Evolutionary conservation across 2,113 vertebrate genomes (phyloP), one percentile per base, ranked within the genome.

Genomic region (Alces alces): DNA sequence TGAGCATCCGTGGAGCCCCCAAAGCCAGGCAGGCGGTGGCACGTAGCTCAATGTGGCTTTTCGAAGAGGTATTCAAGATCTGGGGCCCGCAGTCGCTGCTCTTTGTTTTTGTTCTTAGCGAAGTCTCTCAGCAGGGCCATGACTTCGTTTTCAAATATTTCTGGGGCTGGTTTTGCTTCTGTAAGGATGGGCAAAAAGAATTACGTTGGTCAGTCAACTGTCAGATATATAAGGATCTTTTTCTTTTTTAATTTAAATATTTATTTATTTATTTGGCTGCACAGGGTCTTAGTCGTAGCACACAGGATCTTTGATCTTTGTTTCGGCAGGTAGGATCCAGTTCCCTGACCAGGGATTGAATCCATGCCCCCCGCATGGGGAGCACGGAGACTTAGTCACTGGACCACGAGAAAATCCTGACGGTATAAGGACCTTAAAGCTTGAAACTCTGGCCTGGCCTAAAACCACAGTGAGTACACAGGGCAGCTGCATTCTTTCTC

Each of bases 121-220:
- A 99, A 99, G 36, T 99, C 99, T 96, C 99, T 99, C 89, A 99
- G 98, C 99, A 99, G 97, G 28, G 99, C 98, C 99, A 99, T 97
- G 70, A 99, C 98, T 3, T 99, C 99, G 0, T 97, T 99, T 82
- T 99, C 98, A 4, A 99, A 99, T 54, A 98, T 98, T 0, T 96
- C 97, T 0, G 99, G 99, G 0, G 98, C 55, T 0, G 99, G 99
- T 95, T 99, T 99, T 0, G 98, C 98, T 93, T 98, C 99, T 99
- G 97, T 1, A 78, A 93, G 89, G 97, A 87, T 39, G 8, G 14
- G 19, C 66, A 95, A 92, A 94, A 84, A 93, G 61, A 70, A 89
- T 92, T 30, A 91, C 10, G 47, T 36, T 2, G 27, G 16, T 23
- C 17, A 27, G 80, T 83, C 80, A 39, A 25, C 33, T 83, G 50